Percentiles rank a stretch among this genome's conserved stretches.
Evolutionary conservation across 2,113 vertebrate species (phyloP).

Genomic region (Dicaeum eximium): DNA sequence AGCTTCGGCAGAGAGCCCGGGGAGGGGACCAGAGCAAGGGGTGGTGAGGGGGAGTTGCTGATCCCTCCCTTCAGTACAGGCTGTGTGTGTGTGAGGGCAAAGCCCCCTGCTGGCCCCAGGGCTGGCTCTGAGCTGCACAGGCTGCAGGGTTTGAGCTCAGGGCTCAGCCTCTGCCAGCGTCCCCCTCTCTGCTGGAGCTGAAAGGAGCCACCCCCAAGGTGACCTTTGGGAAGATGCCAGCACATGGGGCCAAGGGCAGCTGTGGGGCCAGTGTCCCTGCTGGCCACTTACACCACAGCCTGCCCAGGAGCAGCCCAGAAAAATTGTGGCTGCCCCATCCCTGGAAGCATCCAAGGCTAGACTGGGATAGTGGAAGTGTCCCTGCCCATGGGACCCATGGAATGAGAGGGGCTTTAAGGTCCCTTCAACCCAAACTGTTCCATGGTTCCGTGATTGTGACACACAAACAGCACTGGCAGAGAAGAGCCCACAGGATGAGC

Average conservation of each 20-base stretch:
- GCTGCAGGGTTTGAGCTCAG: background rate
- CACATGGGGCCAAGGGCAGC: background rate
- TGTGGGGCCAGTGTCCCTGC: accelerated
- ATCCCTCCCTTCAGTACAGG: too few relatives aligned
- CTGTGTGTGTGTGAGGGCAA: background rate
- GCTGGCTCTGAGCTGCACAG: background rate
- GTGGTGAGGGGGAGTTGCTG: background rate
- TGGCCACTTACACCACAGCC: background rate
- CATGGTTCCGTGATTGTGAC: background rate
- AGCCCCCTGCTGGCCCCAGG: background rate
- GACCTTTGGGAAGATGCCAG: background rate
- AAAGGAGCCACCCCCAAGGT: background rate
- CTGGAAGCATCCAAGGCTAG: background rate
- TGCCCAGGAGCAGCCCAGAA: background rate
- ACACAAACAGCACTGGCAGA: background rate
- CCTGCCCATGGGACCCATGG: background rate
- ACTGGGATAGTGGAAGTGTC: background rate
- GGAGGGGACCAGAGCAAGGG: background rate
- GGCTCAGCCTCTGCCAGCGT: background rate
- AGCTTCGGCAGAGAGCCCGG: background rate
- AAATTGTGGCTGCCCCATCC: background rate
- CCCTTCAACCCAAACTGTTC: background rate
- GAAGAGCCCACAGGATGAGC: accelerated
- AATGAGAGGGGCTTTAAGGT: background rate
- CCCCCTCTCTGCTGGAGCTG: accelerated